Percentiles rank a stretch among this genome's conserved stretches.
These are phyloP conservation scores for Gracilinanus agilis DNA, from an alignment of 2,113 vertebrate genomes.

Conservation along the genomic window DNA sequence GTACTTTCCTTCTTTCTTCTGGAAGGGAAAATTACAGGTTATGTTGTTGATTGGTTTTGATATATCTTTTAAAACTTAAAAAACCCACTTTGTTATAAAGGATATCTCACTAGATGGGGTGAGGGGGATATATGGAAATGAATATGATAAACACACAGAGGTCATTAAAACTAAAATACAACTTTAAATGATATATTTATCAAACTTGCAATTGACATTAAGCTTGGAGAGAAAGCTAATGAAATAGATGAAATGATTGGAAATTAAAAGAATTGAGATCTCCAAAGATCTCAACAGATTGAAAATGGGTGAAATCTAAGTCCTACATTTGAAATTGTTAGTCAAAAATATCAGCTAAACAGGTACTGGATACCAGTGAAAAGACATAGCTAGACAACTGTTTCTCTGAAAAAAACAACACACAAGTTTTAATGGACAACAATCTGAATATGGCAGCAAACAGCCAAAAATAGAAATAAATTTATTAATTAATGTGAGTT, in stretches of 20 bases:
- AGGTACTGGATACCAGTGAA: background rate
- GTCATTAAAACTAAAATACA: background rate
- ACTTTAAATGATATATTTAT: background rate
- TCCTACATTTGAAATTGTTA: background rate
- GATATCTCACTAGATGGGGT: background rate
- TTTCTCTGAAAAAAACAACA: background rate
- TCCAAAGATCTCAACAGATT: background rate
- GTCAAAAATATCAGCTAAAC: background rate
- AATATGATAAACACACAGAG: background rate
- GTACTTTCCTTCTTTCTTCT: background rate
- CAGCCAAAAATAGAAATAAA: background rate
- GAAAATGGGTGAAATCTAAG: background rate
- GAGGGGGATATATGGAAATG: background rate
- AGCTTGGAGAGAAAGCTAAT: background rate
- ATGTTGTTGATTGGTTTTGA: background rate
- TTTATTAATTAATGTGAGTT: background rate
- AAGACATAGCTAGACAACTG: background rate
- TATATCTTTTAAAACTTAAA: background rate
- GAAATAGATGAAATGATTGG: background rate
- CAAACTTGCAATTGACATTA: background rate
- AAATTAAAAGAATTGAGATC: background rate
- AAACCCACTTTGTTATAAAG: background rate
- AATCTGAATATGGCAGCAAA: background rate
- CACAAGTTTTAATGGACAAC: too few relatives aligned
- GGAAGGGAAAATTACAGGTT: background rate